Conservation (phyloP, 2,888 invertebrate species). For the Epirrita christyi region DNA sequence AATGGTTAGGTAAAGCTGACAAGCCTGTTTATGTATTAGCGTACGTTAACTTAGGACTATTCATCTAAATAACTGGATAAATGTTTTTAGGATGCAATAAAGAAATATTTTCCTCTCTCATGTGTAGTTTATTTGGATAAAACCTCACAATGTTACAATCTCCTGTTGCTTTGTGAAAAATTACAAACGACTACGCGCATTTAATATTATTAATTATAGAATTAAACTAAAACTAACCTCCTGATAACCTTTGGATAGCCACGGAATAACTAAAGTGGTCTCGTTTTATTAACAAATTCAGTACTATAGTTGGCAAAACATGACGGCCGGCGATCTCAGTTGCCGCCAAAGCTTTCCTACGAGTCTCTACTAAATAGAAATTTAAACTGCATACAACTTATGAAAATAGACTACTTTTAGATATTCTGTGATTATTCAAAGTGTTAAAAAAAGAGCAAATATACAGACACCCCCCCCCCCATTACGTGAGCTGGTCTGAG, state of each 20-base stretch:
- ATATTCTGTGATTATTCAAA: slow-evolving; percentile 9
- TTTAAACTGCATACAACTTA: too few relatives aligned
- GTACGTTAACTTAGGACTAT: too few relatives aligned
- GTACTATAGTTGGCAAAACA: background rate
- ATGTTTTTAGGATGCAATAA: too few relatives aligned
- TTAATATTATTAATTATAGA: slow-evolving; percentile 42
- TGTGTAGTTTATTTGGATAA: slow-evolving; percentile 68
- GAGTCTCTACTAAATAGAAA: too few relatives aligned
- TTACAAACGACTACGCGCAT: slow-evolving; percentile 62
- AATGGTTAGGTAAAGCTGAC: too few relatives aligned
- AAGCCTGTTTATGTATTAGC: too few relatives aligned
- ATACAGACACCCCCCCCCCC: slow-evolving; percentile 27
- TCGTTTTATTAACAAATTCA: background rate
- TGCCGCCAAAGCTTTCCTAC: too few relatives aligned
- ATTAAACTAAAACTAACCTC: slow-evolving; percentile 23
- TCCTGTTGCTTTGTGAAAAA: slow-evolving; percentile 63
- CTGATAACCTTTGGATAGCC: slow-evolving; percentile 14
- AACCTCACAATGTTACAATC: slow-evolving; percentile 60
- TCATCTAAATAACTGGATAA: too few relatives aligned
- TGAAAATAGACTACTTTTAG: background rate
- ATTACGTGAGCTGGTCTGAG: too few relatives aligned
- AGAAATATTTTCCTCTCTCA: slow-evolving; percentile 45
- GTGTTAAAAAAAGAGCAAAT: slow-evolving; percentile 33
- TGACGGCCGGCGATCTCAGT: background rate
- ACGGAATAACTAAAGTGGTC: slow-evolving; percentile 6